phyloP scores from a whole-genome alignment of 2,888 invertebrate genomes.

The Girardia tigrina region DNA sequence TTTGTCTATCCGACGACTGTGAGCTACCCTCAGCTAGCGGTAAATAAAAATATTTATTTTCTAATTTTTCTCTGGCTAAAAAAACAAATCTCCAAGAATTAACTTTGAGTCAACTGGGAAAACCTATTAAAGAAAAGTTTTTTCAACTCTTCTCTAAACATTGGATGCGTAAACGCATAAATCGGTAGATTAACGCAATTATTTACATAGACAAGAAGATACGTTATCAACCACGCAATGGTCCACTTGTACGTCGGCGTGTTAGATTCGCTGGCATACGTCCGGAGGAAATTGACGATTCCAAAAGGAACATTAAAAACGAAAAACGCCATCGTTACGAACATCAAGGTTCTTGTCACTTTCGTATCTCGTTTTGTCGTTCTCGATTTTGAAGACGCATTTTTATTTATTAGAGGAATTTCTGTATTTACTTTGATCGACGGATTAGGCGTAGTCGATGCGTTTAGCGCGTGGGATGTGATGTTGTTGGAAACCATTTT shows the following conservation, averaged over 20 bases:
- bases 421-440: neutral
- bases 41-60: too few relatives aligned
- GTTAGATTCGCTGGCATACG: neutral
- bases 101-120: too few relatives aligned
- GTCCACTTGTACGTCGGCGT: neutral
- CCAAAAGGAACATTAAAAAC: constrained; percentile 26
- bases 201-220: constrained; percentile 31
- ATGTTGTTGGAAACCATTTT: neutral
- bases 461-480: neutral
- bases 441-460: neutral
- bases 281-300: neutral
- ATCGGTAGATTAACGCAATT: constrained; percentile 33
- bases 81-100: too few relatives aligned
- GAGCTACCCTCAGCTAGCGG: too few relatives aligned
- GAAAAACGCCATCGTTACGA: constrained; percentile 24
- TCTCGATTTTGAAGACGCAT: too few relatives aligned
- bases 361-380: constrained; percentile 25
- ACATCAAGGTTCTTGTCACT: constrained; percentile 26
- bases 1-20: too few relatives aligned
- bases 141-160: constrained; percentile 29
- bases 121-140: neutral
- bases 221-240: constrained; percentile 26
- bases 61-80: too few relatives aligned
- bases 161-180: constrained; percentile 27
- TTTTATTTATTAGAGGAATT: too few relatives aligned